Evolutionary conservation across 2,888 invertebrate species (phyloP), one percentile per base, ranked within the genome.

Genomic region (Chymomyza amoena): DNA sequence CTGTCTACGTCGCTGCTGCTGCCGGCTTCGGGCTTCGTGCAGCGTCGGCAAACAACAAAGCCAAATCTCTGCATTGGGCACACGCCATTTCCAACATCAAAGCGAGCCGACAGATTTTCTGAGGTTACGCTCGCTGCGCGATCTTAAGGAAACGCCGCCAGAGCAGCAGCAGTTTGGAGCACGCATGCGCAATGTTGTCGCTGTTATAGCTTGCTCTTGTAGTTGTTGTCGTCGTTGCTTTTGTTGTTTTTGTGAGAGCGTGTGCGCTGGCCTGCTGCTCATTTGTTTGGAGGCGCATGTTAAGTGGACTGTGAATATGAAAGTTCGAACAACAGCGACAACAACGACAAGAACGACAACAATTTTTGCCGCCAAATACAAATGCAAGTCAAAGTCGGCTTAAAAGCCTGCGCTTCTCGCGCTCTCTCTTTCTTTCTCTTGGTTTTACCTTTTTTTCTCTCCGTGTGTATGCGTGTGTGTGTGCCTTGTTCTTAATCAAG

Each of bases 11-110:
- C 68, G 69, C 10, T 54, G 59, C 39, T 67, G 73, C 72, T 83
- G 64, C 54, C 39, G 32, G 32, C 32, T 32, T 63, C 63, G 75
- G 78, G 69, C 82, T 74, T 79, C 83, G 74, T 83, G 39, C 39
- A 75, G 76, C 83, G 84, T 76, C 90, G 81, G 79, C 76, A 85
- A 90, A 83, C 88, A 90, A 90, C 90, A 91, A 91, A 90, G 89
- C 81, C 81, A 81, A 90, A 91, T 91, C 90, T 90, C 90, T 83
- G 90, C 90, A 90, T 91, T 90, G 90, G 91, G 91, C 91, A 91
- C 91, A 91, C 91, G 91, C 91, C 91, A 91, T 91, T 88, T 88
- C 80, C 83, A 89, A 90, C 89, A 90, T 91, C 89, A 91, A 91
- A 91, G 82, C 68, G 57, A 9, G 78, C 91, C 91, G 91, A 87